These are phyloP conservation scores for Koerneria pararmatus DNA, from an alignment of 2,888 invertebrate species.

Conservation along the genomic window DNA sequence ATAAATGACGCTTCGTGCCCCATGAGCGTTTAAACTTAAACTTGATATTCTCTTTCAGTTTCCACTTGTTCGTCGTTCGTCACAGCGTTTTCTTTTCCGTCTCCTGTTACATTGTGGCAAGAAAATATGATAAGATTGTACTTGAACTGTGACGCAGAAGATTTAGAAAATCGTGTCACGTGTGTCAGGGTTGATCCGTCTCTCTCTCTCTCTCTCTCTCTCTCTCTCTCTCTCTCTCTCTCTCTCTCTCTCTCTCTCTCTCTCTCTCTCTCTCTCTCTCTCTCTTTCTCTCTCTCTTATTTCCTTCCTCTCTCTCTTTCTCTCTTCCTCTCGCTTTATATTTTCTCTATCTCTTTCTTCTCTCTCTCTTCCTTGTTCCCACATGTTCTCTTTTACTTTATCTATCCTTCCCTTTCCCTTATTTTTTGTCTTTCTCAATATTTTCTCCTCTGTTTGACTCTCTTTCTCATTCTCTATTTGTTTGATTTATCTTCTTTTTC, in stretches of 20 bases:
- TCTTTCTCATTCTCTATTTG: slow-evolving; percentile 6
- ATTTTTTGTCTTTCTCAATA: not conserved
- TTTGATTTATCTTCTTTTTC: not conserved
- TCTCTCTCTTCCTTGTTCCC: not conserved
- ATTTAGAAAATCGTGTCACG: no score
- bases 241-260: not conserved
- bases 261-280: slow-evolving; percentile 10
- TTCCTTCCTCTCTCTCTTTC: slow-evolving; percentile 9
- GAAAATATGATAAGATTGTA: no score
- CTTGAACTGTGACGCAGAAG: no score
- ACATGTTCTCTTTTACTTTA: not conserved
- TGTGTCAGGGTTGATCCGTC: slow-evolving; percentile 5
- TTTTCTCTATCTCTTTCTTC: slow-evolving; percentile 2
- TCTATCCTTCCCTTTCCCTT: slow-evolving; percentile 6
- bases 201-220: not conserved
- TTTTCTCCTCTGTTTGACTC: not conserved
- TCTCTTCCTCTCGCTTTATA: not conserved
- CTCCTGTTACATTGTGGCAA: no score
- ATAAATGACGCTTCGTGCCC: no score
- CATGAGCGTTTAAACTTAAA: no score
- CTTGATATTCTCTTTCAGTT: no score
- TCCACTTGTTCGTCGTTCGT: no score
- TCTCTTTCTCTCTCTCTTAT: slow-evolving; percentile 14
- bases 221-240: not conserved
- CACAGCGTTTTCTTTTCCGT: no score